These are phyloP conservation scores for Pseudomugil tenellus DNA, from an alignment of 2,797 vertebrate genomes.

Conservation along the genomic window DNA sequence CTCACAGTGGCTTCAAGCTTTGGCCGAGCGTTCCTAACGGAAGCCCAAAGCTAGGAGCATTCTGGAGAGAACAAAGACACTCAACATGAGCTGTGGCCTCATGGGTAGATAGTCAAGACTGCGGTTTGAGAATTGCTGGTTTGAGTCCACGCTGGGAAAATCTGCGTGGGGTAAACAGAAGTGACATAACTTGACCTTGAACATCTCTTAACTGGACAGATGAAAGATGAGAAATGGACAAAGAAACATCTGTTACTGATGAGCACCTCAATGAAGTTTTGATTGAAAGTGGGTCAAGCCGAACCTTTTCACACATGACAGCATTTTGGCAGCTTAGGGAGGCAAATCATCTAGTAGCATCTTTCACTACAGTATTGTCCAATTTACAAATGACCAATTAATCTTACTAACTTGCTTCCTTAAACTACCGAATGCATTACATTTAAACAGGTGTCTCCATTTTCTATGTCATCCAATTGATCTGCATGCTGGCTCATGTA, in stretches of 20 bases:
- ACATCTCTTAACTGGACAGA: slow-evolving; percentile 21
- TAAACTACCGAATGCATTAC: neutral
- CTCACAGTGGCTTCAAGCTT: slow-evolving; percentile 68
- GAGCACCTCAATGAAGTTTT: slow-evolving; percentile 18
- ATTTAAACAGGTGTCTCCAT: neutral
- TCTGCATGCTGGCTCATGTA: neutral
- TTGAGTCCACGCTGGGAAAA: slow-evolving; percentile 48
- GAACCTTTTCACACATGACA: slow-evolving; percentile 9
- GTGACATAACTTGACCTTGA: slow-evolving; percentile 33
- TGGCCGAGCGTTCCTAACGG: slow-evolving; percentile 50
- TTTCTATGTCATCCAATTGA: neutral
- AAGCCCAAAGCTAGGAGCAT: slow-evolving; percentile 52
- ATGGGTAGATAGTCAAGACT: slow-evolving; percentile 40
- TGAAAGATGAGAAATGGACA: slow-evolving; percentile 33
- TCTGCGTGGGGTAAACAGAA: slow-evolving; percentile 19
- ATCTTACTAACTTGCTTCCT: neutral
- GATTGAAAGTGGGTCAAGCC: slow-evolving; percentile 13
- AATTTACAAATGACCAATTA: neutral
- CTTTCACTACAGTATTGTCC: neutral
- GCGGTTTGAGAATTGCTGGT: slow-evolving; percentile 49
- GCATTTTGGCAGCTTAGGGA: slow-evolving; percentile 22
- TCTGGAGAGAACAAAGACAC: slow-evolving; percentile 66
- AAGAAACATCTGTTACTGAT: slow-evolving; percentile 45
- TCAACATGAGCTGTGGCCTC: slow-evolving; percentile 47
- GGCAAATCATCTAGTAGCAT: slow-evolving; percentile 7